Evolutionary conservation across 2,888 invertebrate genomes (phyloP).

Genomic region (Ophion obscuratus): DNA sequence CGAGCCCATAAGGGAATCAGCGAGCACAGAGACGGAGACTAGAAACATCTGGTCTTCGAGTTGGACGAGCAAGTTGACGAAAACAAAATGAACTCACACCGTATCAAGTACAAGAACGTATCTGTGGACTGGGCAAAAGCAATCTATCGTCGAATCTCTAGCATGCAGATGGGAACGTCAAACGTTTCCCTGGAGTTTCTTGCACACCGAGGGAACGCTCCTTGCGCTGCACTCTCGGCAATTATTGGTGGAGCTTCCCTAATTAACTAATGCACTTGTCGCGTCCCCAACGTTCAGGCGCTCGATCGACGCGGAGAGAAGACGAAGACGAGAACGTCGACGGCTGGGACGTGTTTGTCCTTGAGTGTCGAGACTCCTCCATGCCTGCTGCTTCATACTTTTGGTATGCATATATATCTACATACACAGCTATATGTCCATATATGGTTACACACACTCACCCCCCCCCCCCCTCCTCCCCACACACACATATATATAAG

Average conservation of each 20-base stretch:
- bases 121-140: conserved; percentile 18
- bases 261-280: conserved; percentile 79
- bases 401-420: neutral
- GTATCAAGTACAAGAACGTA: conserved; percentile 7
- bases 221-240: conserved; percentile 62
- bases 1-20: neutral
- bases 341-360: conserved; percentile 66
- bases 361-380: conserved; percentile 63
- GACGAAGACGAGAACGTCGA: conserved; percentile 43
- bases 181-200: conserved; percentile 53
- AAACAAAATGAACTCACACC: neutral
- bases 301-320: conserved; percentile 54
- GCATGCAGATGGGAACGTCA: conserved; percentile 40
- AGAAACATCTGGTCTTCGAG: conserved; percentile 7
- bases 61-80: neutral
- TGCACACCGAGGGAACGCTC: conserved; percentile 29
- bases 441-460: neutral
- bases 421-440: conserved; percentile 1
- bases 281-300: conserved; percentile 70
- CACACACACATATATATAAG: conserved; percentile 2
- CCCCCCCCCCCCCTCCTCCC: too few species aligned
- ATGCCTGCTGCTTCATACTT: conserved; percentile 34
- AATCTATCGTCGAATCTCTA: conserved; percentile 35
- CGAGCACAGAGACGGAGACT: neutral
- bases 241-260: conserved; percentile 69